Evolutionary conservation across 2,113 vertebrate genomes (phyloP).

Genomic region (Cheirogaleus medius): DNA sequence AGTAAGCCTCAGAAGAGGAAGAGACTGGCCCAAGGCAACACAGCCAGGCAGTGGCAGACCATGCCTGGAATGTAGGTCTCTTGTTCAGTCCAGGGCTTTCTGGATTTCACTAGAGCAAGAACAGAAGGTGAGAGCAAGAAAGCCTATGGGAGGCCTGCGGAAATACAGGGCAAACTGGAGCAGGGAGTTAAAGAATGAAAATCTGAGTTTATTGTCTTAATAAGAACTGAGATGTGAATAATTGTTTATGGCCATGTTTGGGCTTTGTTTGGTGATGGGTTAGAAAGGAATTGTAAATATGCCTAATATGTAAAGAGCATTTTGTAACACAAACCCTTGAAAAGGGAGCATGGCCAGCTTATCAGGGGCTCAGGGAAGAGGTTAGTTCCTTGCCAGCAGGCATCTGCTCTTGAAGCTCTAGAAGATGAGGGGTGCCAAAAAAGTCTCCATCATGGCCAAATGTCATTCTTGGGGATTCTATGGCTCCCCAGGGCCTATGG

Average conservation of each 20-base stretch:
- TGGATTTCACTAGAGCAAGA: conserved; percentile 12
- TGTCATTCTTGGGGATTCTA: neutral
- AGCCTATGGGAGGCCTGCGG: neutral
- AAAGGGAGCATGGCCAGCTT: neutral
- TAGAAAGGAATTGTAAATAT: conserved; percentile 41
- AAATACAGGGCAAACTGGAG: neutral
- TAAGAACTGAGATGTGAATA: conserved; percentile 14
- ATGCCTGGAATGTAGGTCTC: neutral
- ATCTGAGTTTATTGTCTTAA: conserved; percentile 3
- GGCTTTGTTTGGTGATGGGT: neutral
- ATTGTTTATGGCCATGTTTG: neutral
- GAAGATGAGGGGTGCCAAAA: neutral
- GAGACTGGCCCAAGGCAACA: neutral
- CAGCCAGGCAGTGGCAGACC: neutral
- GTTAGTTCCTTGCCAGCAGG: neutral
- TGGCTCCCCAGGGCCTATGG: neutral
- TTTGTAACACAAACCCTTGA: neutral
- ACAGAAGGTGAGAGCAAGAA: neutral
- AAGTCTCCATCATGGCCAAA: neutral
- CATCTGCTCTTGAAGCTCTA: neutral
- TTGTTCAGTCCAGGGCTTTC: neutral
- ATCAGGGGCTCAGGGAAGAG: neutral
- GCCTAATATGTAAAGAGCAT: neutral
- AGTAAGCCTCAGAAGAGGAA: neutral
- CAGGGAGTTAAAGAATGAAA: neutral